Percentiles rank a stretch among this genome's conserved stretches.
Evolutionary conservation across 2,113 vertebrate species (phyloP).

Genomic region (Gallinago media): DNA sequence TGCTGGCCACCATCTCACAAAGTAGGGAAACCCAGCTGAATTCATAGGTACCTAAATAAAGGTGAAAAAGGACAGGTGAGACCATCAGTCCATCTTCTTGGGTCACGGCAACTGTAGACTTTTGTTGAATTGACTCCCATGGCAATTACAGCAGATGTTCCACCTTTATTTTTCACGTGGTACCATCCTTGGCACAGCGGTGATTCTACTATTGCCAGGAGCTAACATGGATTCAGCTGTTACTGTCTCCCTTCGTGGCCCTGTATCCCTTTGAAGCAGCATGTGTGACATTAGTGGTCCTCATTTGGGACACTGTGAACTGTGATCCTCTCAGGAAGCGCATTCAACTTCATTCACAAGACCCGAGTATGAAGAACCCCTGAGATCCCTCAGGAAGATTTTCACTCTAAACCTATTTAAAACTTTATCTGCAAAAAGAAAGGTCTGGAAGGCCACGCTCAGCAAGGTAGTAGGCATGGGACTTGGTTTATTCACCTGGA

Average conservation of each 20-base stretch:
- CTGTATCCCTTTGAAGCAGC: neutral
- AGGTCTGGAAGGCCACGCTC: neutral
- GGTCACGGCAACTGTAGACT: neutral
- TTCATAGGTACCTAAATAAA: neutral
- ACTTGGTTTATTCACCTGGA: neutral
- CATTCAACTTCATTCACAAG: neutral
- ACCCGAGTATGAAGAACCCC: rapidly evolving
- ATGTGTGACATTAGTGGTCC: neutral
- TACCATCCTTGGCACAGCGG: neutral
- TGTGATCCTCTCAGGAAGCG: neutral
- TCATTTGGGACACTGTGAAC: neutral
- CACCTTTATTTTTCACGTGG: neutral
- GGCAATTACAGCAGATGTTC: neutral
- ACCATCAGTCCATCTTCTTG: neutral
- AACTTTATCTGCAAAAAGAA: neutral
- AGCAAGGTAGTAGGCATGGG: neutral
- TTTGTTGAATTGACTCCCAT: neutral
- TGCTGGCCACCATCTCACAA: neutral
- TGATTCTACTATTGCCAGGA: neutral
- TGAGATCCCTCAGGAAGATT: neutral
- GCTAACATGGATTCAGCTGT: neutral
- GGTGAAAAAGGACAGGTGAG: neutral
- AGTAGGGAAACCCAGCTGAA: neutral
- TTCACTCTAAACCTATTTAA: neutral
- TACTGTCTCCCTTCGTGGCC: neutral